Evolutionary conservation across 2,888 invertebrate genomes (phyloP).

Genomic region (Plebejus argus): DNA sequence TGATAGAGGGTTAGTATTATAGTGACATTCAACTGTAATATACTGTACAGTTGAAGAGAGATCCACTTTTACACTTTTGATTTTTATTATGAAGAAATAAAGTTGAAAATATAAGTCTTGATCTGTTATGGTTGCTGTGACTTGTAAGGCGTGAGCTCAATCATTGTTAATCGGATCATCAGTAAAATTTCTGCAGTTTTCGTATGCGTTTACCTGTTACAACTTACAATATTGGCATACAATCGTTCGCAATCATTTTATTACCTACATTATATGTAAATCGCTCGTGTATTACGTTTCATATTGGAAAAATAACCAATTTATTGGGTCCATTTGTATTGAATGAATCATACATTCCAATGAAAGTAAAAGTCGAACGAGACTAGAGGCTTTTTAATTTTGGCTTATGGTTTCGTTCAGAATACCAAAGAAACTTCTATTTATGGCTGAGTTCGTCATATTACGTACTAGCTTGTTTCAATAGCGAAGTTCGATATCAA

Average conservation of each 20-base stretch:
- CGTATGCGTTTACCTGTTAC: constrained; percentile 1
- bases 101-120: background rate
- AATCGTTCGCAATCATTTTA: constrained; percentile 13
- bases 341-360: constrained; percentile 23
- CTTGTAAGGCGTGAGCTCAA: background rate
- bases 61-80: no score
- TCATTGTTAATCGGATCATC: background rate
- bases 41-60: no score
- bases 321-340: background rate
- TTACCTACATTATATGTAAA: constrained; percentile 19
- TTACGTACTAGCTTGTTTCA: no score
- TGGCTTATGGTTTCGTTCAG: background rate
- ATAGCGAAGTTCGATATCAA: no score
- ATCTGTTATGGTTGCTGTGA: no score
- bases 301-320: constrained; percentile 12
- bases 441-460: no score
- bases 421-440: background rate
- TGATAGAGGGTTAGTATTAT: background rate
- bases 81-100: background rate
- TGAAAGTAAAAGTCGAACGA: background rate
- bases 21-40: background rate
- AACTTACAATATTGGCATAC: constrained; percentile 25
- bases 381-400: background rate
- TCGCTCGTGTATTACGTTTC: constrained; percentile 11
- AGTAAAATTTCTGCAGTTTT: background rate